Evolutionary conservation across 2,113 vertebrate species (phyloP).

Genomic region (Scomber colias): DNA sequence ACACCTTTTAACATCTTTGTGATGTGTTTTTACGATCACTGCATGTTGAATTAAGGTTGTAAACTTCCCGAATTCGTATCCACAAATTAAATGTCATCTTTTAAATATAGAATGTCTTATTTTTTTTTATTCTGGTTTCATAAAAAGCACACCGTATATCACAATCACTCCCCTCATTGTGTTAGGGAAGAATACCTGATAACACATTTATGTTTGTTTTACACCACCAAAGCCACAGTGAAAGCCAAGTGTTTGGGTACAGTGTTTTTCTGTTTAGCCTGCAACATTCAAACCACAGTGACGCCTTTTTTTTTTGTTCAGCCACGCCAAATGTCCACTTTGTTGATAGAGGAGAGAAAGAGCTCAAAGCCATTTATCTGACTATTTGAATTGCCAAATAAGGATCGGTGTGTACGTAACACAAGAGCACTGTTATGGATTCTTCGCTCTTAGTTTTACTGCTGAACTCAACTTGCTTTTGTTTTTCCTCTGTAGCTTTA

Average conservation of each 20-base stretch:
- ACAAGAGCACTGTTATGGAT: slow-evolving; percentile 17
- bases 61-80: slow-evolving; percentile 80
- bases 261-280: slow-evolving; percentile 12
- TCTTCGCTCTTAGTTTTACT: neutral
- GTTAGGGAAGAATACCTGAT: neutral
- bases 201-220: slow-evolving; percentile 12
- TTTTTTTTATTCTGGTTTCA: slow-evolving; percentile 8
- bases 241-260: slow-evolving; percentile 20
- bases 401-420: neutral
- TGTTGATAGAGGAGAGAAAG: neutral
- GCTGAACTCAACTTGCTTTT: slow-evolving; percentile 22
- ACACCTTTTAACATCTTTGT: slow-evolving; percentile 66
- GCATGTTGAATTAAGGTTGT: slow-evolving; percentile 83
- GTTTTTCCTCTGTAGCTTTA: slow-evolving; percentile 38
- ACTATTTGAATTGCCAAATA: neutral
- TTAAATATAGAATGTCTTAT: slow-evolving; percentile 52
- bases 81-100: slow-evolving; percentile 81
- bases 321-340: neutral
- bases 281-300: slow-evolving; percentile 9
- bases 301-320: neutral
- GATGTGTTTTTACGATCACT: slow-evolving; percentile 75
- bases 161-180: neutral
- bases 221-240: neutral
- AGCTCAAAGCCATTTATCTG: neutral
- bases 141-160: neutral